Conservation (phyloP, 2,888 invertebrate species). For the Nomada fabriciana region DNA sequence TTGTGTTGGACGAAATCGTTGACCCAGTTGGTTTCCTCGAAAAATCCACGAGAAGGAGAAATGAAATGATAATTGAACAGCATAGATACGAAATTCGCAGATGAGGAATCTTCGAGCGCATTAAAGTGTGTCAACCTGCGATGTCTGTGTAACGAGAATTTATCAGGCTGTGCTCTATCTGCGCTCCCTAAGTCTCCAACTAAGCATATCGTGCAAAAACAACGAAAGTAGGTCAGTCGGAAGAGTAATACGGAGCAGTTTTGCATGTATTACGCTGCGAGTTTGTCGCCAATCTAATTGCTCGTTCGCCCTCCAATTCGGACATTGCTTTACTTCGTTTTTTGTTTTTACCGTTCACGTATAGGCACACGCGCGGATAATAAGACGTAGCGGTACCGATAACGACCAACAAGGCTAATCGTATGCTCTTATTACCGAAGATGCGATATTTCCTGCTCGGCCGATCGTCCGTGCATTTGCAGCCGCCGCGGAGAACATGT, state of each 20-base stretch:
- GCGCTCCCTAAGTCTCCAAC: constrained; percentile 31
- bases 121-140: constrained; percentile 26
- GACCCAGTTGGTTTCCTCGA: not conserved
- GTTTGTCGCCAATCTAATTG: constrained; percentile 19
- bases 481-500: not conserved
- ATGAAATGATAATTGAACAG: not conserved
- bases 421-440: constrained; percentile 44
- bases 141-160: constrained; percentile 38
- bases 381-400: constrained; percentile 20
- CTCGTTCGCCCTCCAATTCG: not conserved
- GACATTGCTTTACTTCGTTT: not conserved
- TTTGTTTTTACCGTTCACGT: not conserved
- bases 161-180: constrained; percentile 55
- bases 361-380: not conserved
- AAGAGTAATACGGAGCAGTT: constrained; percentile 38
- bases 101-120: not conserved
- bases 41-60: not conserved
- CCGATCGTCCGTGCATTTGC: constrained; percentile 4
- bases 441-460: constrained; percentile 43
- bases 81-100: no score
- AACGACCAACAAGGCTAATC: constrained; percentile 26
- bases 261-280: constrained; percentile 13
- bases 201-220: constrained; percentile 55
- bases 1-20: no score
- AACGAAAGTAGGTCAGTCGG: constrained; percentile 61